phyloP scores from a whole-genome alignment of 53 echinoderm and acorn worm genomes.

The Paelopatides confundens region DNA sequence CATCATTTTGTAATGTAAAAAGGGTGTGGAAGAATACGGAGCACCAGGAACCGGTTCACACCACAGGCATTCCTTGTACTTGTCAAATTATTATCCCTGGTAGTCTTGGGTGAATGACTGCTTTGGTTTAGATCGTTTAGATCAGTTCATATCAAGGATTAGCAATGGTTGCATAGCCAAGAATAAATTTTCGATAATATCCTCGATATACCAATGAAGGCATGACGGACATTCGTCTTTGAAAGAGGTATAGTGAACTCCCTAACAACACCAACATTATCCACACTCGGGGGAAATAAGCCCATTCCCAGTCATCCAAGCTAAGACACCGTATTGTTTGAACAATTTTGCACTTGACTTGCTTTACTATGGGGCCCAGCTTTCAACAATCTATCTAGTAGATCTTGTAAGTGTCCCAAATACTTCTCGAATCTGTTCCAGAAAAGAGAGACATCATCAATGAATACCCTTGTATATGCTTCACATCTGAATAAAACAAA shows the following conservation, averaged over 20 bases:
- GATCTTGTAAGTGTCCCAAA: neutral
- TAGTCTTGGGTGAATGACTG: too few species aligned
- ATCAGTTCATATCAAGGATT: neutral
- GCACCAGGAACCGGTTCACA: too few species aligned
- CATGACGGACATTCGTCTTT: neutral
- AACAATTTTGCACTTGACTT: neutral
- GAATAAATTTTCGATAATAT: neutral
- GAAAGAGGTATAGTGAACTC: neutral
- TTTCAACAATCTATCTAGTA: neutral
- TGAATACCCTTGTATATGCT: neutral
- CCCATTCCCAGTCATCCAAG: neutral
- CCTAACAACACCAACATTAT: neutral
- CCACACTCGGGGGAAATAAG: neutral
- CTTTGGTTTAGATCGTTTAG: too few species aligned
- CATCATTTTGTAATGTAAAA: too few species aligned
- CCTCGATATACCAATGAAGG: neutral
- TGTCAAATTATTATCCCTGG: too few species aligned
- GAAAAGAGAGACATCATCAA: conserved; percentile 57
- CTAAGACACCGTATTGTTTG: neutral
- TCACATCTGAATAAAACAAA: neutral
- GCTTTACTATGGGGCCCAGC: neutral
- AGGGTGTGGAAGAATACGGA: too few species aligned
- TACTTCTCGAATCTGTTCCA: conserved; percentile 70
- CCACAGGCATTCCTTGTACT: too few species aligned
- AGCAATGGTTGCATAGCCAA: neutral